Percentiles rank a stretch among this genome's conserved stretches.
These are phyloP conservation scores for Fregata magnificens DNA, from an alignment of 2,113 vertebrate genomes.

Conservation along the genomic window DNA sequence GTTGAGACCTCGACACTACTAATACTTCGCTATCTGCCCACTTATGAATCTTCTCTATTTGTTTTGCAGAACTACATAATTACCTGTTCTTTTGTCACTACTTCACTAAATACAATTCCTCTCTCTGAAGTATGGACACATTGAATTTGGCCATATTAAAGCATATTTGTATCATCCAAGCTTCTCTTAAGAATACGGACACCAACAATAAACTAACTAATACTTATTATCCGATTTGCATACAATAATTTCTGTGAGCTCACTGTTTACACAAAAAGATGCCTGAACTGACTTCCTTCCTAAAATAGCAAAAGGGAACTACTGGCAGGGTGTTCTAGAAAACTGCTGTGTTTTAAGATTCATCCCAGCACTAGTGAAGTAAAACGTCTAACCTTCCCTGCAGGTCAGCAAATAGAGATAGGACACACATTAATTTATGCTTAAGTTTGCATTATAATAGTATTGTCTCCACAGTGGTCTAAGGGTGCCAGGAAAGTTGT, in stretches of 20 bases:
- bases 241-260: not conserved
- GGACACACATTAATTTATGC: not conserved
- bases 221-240: not conserved
- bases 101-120: not conserved
- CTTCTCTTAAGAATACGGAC: not conserved
- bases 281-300: not conserved
- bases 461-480: not conserved
- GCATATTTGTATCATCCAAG: not conserved
- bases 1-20: not conserved
- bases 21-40: not conserved
- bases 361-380: not conserved
- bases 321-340: not conserved
- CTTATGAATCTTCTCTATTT: not conserved
- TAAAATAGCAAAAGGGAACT: not conserved
- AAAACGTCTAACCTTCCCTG: not conserved
- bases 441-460: not conserved
- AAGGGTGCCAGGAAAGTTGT: not conserved
- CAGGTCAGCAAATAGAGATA: not conserved
- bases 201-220: not conserved
- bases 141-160: not conserved
- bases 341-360: not conserved
- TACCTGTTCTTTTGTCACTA: not conserved
- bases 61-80: not conserved
- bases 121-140: not conserved
- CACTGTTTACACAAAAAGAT: not conserved